Conservation (phyloP, 2,113 vertebrate species). For the Cynopterus brachyotis region DNA sequence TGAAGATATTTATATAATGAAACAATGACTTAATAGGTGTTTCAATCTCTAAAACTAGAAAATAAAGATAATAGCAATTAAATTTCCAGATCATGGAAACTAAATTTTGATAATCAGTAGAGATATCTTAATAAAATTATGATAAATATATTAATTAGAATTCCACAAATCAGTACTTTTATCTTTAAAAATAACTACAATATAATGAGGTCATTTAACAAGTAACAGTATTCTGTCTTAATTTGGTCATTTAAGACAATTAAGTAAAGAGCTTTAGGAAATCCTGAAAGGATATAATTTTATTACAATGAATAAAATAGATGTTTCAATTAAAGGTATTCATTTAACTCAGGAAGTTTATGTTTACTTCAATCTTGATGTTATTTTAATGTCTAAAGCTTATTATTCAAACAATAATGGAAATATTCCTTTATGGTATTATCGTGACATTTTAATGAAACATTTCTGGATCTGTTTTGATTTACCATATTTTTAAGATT, state of each 20-base stretch:
- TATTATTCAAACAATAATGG: constrained; percentile 48
- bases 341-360: background rate
- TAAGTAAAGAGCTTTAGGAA: constrained; percentile 18
- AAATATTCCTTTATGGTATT: constrained; percentile 4
- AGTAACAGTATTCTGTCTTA: background rate
- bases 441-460: constrained; percentile 30
- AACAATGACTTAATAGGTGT: background rate
- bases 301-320: constrained; percentile 38
- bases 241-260: background rate
- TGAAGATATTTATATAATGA: background rate
- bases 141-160: constrained; percentile 1
- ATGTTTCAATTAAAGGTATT: constrained; percentile 9
- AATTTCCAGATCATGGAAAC: background rate
- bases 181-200: background rate
- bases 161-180: background rate
- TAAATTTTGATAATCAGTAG: background rate
- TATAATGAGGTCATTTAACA: background rate
- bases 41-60: background rate
- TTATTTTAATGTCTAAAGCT: constrained; percentile 41
- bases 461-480: constrained; percentile 44
- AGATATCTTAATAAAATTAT: constrained; percentile 27
- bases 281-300: constrained; percentile 3
- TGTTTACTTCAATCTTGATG: constrained; percentile 41
- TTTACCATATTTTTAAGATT: constrained; percentile 54
- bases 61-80: background rate